phyloP scores from a whole-genome alignment of 1,140 invertebrate species.

The Ceratina calcarata region DNA sequence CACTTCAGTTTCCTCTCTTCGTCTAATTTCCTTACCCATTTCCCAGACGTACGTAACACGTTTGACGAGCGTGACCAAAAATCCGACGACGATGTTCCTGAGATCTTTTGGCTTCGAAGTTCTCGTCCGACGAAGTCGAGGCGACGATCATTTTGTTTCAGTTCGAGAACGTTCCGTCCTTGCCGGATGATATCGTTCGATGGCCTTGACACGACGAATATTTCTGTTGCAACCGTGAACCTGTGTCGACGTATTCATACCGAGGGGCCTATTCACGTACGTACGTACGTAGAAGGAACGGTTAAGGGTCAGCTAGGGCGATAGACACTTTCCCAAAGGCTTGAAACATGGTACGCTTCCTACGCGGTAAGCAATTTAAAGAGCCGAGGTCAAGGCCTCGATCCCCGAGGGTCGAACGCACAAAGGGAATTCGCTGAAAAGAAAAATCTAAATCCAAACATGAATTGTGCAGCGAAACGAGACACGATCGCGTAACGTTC shows the following conservation, averaged over 20 bases:
- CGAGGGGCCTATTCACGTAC: slow-evolving; percentile 21
- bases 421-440: not conserved
- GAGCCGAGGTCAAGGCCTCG: slow-evolving; percentile 36
- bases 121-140: not conserved
- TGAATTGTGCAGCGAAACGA: no score
- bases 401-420: not conserved
- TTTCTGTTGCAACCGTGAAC: slow-evolving; percentile 22
- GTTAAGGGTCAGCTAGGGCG: no score
- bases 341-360: slow-evolving; percentile 16
- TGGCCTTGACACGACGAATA: slow-evolving; percentile 1
- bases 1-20: slow-evolving; percentile 1
- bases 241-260: not conserved
- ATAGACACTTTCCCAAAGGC: slow-evolving; percentile 13
- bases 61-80: not conserved
- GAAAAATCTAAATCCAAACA: not conserved
- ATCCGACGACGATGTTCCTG: not conserved
- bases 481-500: no score
- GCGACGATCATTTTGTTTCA: not conserved
- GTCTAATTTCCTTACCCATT: not conserved
- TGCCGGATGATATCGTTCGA: not conserved
- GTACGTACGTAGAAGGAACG: no score
- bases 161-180: not conserved
- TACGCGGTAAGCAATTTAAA: not conserved
- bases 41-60: not conserved
- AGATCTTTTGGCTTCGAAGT: not conserved